A percentile compares a stretch with the other conserved stretches of the same genome.
phyloP scores from a whole-genome alignment of 2,113 vertebrate species.

The Lagopus leucura region DNA sequence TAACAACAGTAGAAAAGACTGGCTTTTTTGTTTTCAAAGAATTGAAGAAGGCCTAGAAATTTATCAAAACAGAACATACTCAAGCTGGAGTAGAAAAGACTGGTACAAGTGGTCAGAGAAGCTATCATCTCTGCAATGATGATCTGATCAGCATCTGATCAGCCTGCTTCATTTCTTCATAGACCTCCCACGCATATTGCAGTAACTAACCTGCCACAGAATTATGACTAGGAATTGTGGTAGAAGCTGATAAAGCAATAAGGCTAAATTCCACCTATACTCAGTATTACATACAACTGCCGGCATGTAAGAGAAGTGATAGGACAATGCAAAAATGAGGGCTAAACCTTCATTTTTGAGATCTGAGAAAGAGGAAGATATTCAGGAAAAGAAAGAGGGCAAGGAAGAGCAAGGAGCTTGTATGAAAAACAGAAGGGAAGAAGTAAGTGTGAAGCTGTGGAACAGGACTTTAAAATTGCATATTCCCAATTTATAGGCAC shows the following conservation, averaged over 20 bases:
- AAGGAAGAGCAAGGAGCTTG: background rate
- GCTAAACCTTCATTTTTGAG: background rate
- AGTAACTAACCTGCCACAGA: background rate
- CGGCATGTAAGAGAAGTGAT: background rate
- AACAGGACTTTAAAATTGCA: background rate
- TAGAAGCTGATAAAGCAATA: background rate
- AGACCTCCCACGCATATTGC: background rate
- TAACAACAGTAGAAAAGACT: background rate
- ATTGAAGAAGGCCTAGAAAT: background rate
- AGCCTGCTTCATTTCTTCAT: background rate
- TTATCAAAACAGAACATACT: constrained; percentile 20
- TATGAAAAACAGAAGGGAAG: background rate
- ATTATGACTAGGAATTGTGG: background rate
- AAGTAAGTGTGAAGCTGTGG: background rate
- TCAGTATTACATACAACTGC: background rate
- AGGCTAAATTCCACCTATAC: background rate
- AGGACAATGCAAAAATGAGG: background rate
- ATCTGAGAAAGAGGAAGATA: background rate
- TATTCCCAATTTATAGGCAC: background rate
- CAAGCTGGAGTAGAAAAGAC: background rate
- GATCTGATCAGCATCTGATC: background rate
- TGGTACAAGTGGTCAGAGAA: background rate
- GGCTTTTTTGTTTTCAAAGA: constrained; percentile 7
- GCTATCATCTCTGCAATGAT: background rate
- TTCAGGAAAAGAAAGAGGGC: background rate